Evolutionary conservation across 35 echinoderm and acorn worm genomes (phyloP).

Genomic region (Acanthaster planci): DNA sequence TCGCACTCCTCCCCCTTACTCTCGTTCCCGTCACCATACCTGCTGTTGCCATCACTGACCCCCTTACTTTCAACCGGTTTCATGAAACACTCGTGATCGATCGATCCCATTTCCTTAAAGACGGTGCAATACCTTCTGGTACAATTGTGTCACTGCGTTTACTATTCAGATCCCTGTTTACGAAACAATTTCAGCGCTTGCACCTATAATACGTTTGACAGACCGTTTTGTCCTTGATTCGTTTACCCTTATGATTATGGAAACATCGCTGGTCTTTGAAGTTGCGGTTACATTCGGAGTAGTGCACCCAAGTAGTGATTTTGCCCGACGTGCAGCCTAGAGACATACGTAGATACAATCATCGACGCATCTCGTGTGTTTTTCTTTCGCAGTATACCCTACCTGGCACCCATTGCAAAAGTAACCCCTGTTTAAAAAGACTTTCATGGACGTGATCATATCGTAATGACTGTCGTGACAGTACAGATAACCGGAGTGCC

Average conservation of each 20-base stretch:
- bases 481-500: slow-evolving; percentile 46
- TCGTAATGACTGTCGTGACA: slow-evolving; percentile 60
- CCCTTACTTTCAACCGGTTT: not conserved
- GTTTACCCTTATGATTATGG: slow-evolving; percentile 8
- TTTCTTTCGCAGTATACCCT: slow-evolving; percentile 24
- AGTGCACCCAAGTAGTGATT: slow-evolving; percentile 1
- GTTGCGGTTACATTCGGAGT: slow-evolving; percentile 26
- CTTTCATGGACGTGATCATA: slow-evolving; percentile 47
- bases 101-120: not conserved
- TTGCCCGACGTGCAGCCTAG: not conserved
- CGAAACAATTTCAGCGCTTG: slow-evolving; percentile 13
- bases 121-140: slow-evolving; percentile 27
- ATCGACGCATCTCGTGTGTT: slow-evolving; percentile 28
- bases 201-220: slow-evolving; percentile 41
- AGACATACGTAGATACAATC: slow-evolving; percentile 6
- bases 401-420: slow-evolving; percentile 44
- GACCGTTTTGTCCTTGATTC: not conserved
- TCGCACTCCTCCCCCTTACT: not conserved
- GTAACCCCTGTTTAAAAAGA: slow-evolving; percentile 49
- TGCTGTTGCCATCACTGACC: not conserved
- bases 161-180: not conserved
- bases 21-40: not conserved
- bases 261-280: slow-evolving; percentile 49
- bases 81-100: slow-evolving; percentile 42
- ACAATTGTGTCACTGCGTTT: slow-evolving; percentile 17